A percentile compares a stretch with the other conserved stretches of the same genome.
Evolutionary conservation across 2,113 vertebrate species (phyloP).

Genomic region (Periophthalmus modestus): DNA sequence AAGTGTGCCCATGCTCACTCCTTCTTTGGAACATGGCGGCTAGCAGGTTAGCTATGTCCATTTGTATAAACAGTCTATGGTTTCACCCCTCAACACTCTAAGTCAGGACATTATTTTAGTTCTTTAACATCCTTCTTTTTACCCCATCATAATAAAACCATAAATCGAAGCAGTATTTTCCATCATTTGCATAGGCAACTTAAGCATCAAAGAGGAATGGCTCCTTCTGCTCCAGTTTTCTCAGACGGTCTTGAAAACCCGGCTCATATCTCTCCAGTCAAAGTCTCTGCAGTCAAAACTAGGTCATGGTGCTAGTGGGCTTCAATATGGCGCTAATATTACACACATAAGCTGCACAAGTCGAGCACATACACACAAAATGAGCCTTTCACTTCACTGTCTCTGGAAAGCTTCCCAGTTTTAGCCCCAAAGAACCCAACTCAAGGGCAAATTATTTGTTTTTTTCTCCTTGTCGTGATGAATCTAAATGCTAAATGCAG

Average conservation of each 20-base stretch:
- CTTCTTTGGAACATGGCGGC: too few relatives aligned
- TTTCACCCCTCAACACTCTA: too few relatives aligned
- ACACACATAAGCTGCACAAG: slow-evolving; percentile 16
- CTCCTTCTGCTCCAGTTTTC: background rate
- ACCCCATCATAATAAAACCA: background rate
- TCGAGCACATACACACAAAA: slow-evolving; percentile 4
- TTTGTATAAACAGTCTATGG: too few relatives aligned
- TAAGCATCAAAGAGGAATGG: background rate
- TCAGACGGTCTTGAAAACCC: slow-evolving; percentile 16
- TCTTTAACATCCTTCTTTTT: background rate
- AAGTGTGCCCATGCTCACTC: too few relatives aligned
- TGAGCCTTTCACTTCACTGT: slow-evolving; percentile 2
- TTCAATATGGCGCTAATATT: slow-evolving; percentile 26
- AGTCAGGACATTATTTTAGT: too few relatives aligned
- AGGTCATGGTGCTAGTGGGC: slow-evolving; percentile 66
- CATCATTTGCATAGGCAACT: background rate
- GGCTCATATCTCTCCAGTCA: slow-evolving; percentile 2
- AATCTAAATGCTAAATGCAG: too few relatives aligned
- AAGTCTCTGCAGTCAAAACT: slow-evolving; percentile 49
- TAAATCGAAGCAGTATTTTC: background rate
- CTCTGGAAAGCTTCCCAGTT: background rate
- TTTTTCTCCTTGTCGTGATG: background rate
- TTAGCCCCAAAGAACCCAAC: background rate
- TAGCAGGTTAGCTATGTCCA: too few relatives aligned
- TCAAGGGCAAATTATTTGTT: background rate